Evolutionary conservation across 2,113 vertebrate species (phyloP), one percentile per base, ranked within the genome.

Genomic region (Recurvirostra avosetta): DNA sequence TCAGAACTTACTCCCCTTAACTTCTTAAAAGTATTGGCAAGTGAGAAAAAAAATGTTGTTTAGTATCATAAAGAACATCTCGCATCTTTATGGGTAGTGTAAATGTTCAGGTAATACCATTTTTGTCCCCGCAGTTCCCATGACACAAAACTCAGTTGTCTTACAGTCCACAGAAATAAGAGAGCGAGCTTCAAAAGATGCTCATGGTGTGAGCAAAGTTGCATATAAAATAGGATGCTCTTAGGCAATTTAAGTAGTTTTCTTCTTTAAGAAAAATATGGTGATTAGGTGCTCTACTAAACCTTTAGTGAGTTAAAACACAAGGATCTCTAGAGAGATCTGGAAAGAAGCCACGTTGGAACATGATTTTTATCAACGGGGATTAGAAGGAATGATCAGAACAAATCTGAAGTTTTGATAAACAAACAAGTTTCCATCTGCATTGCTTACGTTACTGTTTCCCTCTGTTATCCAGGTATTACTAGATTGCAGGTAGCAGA

Each of bases 341-440:
- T 94, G 86, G 76, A 91, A 90, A 79, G 38, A 67, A 58, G 77
- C 53, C 74, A 73, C 66, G 82, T 91, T 84, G 55, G 59, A 95
- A 40, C n/a, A 49, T 40, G 43, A 34, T 66, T 94, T 95, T 95
- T 80, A 63, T 86, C 77, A 70, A 41, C 34, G 41, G 80, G 52
- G 21, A 82, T 87, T 87, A 91, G 83, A 94, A 78, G 12, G 45
- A 85, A 79, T 19, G 71, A 75, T 95, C 61, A 87, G 91, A 97
- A 89, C 84, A 94, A 95, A 91, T 61, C 0, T 65, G 29, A 89
- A 89, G 9, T 70, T 84, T 94, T 75, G 89, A 78, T 75, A 93
- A 96, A 89, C 74, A 94, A 77, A 40, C 12, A 76, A 38, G n/a
- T 85, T 95, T 91, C 50, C 53, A 66, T 91, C 62, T 89, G 89